Base-by-base conservation (phyloP, 1,140 invertebrate genomes). In the Brachionus plicatilis region DNA sequence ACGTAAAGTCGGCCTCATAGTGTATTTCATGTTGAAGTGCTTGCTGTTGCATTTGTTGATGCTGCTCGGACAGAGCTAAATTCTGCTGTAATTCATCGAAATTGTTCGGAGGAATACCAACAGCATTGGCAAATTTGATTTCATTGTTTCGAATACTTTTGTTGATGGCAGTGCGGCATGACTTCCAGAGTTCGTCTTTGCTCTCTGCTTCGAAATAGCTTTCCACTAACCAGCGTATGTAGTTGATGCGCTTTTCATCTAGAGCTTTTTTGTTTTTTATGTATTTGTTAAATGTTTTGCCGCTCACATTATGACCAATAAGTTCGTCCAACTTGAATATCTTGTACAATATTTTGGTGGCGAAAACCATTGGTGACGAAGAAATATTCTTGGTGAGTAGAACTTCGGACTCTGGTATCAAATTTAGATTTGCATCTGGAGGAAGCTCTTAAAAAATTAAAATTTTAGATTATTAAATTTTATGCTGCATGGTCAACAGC, bases 331-430 rank as follows among this genome's bases (percentile, higher is more conserved):
- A 43, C 20, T 82, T 68, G 33, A 82, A 82, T 82, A 82, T 82
- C 60, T 82, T 82, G 79, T 82, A 82, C 53, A 82, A 82, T 43
- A 82, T 82, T 82, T 82, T 82, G 3, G 79, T 82, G 12, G 79
- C 79, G 65, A 82, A 82, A 2, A 82, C 79, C 79, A 82, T 82
- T 24, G 79, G 79, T n/a, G 79, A 82, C 14, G 79, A 82, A 41
- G 79, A 82, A 20, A 82, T 47, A 68, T 82, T 82, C 20, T 82
- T 82, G 37, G 79, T 47, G 8, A 82, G 45, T 2, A 68, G 33
- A 8, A 82, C 65, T 68, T 82, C 79, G 2, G 53, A 45, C 20
- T 82, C 79, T 7, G 53, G 53, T 9, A 82, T 68, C 24, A 82
- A 14, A 45, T 82, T 82, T 9, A 82, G n/a, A 65, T 82, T 82